A percentile compares a stretch with the other conserved stretches of the same genome.
Evolutionary conservation across 1,140 invertebrate genomes (phyloP).

Genomic region (Pseudomyrmex concolor): DNA sequence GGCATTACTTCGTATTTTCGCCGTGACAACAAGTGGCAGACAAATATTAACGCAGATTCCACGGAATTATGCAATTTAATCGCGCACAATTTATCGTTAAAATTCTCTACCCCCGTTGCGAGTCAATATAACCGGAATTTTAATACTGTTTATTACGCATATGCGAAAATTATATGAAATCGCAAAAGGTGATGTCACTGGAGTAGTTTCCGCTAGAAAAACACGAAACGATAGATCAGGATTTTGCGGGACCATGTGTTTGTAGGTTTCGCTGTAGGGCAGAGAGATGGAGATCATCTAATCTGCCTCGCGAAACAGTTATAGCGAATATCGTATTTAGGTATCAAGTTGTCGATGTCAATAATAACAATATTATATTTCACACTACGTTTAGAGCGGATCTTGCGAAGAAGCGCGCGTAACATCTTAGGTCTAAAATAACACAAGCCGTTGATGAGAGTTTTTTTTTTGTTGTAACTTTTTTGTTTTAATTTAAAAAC

Average conservation of each 20-base stretch:
- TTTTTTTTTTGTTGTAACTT: slow-evolving; percentile 34
- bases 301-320: slow-evolving; percentile 23
- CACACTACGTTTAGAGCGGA: slow-evolving; percentile 2
- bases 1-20: slow-evolving; percentile 26
- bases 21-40: not conserved
- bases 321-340: slow-evolving; percentile 32
- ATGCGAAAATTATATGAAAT: not conserved
- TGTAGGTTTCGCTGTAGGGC: slow-evolving; percentile 5
- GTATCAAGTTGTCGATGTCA: slow-evolving; percentile 16
- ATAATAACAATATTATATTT: slow-evolving; percentile 36
- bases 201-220: slow-evolving; percentile 20
- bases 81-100: not conserved
- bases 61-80: not conserved
- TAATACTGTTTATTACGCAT: not conserved
- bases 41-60: not conserved
- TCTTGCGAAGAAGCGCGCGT: not conserved
- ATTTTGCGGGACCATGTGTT: slow-evolving; percentile 46
- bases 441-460: slow-evolving; percentile 5
- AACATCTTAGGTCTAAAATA: slow-evolving; percentile 26
- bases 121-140: not conserved
- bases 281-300: not conserved
- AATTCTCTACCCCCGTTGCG: not conserved
- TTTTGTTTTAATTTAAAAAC: slow-evolving; percentile 44
- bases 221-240: slow-evolving; percentile 11
- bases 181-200: slow-evolving; percentile 23